Percentiles rank a stretch among this genome's conserved stretches.
Conservation (phyloP, 2,113 vertebrate genomes). For the Psilopogon haemacephalus region DNA sequence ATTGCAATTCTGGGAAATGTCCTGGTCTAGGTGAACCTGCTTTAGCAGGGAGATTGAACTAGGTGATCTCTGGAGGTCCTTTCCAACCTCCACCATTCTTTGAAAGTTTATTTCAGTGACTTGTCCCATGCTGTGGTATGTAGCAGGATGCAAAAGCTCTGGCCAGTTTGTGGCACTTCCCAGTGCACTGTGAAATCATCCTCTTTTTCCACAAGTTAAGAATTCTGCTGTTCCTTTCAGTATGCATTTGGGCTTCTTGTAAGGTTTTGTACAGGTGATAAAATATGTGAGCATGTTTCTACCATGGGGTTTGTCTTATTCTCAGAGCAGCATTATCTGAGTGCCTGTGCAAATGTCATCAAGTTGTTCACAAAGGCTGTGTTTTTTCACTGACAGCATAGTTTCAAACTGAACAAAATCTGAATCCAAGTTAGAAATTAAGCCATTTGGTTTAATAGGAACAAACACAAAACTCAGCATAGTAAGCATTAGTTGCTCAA, state of each 20-base stretch:
- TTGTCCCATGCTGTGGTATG: background rate
- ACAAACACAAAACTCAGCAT: background rate
- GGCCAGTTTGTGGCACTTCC: rapidly evolving
- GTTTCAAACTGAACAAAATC: background rate
- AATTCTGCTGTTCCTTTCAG: background rate
- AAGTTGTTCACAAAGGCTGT: background rate
- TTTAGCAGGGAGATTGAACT: too few relatives aligned
- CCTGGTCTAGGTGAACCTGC: too few relatives aligned
- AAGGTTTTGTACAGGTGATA: background rate
- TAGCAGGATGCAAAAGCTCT: background rate
- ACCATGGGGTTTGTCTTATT: background rate
- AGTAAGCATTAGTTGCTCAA: background rate
- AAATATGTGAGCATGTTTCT: background rate
- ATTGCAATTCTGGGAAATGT: too few relatives aligned
- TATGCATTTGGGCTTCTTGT: background rate
- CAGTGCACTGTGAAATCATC: background rate
- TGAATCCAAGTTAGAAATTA: background rate
- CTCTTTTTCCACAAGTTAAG: background rate
- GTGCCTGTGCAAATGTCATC: background rate
- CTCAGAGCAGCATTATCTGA: background rate
- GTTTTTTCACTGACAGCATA: background rate
- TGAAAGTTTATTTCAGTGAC: background rate
- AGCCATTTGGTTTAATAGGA: background rate
- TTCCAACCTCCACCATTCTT: too few relatives aligned
- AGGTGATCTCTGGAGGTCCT: too few relatives aligned